Base-by-base conservation (phyloP, 2,888 invertebrate genomes). In the Cancer borealis region DNA sequence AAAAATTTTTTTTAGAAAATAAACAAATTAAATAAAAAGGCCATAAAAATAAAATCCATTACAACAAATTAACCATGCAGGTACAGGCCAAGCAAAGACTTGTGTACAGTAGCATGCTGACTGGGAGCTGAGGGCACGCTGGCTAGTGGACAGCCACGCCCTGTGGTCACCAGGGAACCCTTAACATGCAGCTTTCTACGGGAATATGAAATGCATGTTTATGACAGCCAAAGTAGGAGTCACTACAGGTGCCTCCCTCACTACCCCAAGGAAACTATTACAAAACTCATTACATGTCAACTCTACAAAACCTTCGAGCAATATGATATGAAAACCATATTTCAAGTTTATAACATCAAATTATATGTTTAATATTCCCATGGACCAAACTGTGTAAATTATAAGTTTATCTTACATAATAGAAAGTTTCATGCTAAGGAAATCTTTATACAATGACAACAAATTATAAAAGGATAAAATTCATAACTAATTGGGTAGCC, bases 141-240 rank as follows among this genome's bases (percentile, higher is more conserved):
- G 84, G 84, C 39, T 26, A 79, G 84, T 84, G 84, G 84, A 79
- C 30, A 84, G 84, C 84, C 84, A 84, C 17, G 30, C 84, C 84
- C 84, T 84, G 84, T 84, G 84, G 84, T 84, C 84, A 39, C 60
- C 90, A 26, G 90, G 60, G 60, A 90, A 60, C 89, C 26, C 46
- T 54, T 90, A 90, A 39, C 90, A 90, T 90, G 90, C 90, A 90
- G 60, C 54, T 60, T 89, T 54, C 90, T 90, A 49, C 39, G 46
- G 39, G 54, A 47, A 49, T 47, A 89, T 73, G 26, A 73, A 73
- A 73, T 73, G 73, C 73, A 84, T 79, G n/a, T 39, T 39, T 39
- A 39, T 84, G 84, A 84, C 14, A 73, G 73, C 73, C 73, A 73
- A 6, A 6, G n/a, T 73, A 73, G 73, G 73, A 26, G n/a, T 73